Percentiles rank a stretch among this genome's conserved stretches.
phyloP scores from a whole-genome alignment of 2,797 vertebrate species.

The Otolemur crassicaudatus region DNA sequence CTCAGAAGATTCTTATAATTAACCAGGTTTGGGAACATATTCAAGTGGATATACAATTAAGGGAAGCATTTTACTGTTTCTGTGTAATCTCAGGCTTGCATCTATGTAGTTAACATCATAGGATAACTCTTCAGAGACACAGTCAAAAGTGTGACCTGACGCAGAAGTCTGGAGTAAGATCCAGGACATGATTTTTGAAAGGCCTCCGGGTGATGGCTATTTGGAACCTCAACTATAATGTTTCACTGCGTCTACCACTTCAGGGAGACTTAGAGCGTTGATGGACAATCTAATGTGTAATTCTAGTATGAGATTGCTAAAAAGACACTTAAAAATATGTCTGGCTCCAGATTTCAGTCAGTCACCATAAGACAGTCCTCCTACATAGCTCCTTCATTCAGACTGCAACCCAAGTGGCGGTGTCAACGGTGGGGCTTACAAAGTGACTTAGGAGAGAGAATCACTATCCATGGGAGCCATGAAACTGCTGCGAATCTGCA shows the following conservation, averaged over 20 bases:
- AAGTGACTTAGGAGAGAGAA: not conserved
- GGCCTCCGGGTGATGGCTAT: not conserved
- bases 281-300: not conserved
- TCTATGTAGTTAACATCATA: not conserved
- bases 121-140: not conserved
- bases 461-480: not conserved
- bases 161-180: not conserved
- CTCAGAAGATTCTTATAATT: not conserved
- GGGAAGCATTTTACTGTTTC: not conserved
- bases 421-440: not conserved
- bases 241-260: not conserved
- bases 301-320: not conserved
- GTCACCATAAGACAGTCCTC: not conserved
- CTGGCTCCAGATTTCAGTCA: not conserved
- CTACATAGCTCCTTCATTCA: not conserved
- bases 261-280: not conserved
- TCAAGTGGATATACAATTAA: not conserved
- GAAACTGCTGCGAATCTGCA: not conserved
- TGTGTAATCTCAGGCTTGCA: not conserved
- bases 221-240: not conserved
- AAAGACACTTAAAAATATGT: not conserved
- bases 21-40: not conserved
- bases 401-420: not conserved
- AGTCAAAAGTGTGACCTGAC: not conserved
- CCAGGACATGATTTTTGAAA: conserved; percentile 2